These are phyloP conservation scores for Shargacucullia verbasci DNA, from an alignment of 2,888 invertebrate species.

Conservation along the genomic window DNA sequence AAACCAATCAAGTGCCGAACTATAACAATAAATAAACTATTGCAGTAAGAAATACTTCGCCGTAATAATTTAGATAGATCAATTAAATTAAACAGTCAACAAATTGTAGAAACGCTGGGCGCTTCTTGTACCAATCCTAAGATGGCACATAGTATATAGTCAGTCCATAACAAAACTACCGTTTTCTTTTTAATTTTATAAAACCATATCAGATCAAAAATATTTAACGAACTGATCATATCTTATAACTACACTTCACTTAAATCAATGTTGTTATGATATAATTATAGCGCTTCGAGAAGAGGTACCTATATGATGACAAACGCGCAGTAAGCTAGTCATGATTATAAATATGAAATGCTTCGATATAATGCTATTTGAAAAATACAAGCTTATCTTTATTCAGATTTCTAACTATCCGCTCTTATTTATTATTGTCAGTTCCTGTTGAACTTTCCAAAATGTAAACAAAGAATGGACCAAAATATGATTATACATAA, in stretches of 20 bases:
- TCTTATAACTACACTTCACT: background rate
- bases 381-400: too few relatives aligned
- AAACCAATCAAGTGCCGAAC: too few relatives aligned
- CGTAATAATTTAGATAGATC: constrained; percentile 4
- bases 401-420: too few relatives aligned
- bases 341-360: too few relatives aligned
- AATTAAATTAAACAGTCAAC: constrained; percentile 26
- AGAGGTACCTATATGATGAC: too few relatives aligned
- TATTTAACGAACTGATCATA: background rate
- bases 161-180: constrained; percentile 14
- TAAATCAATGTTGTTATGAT: background rate
- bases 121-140: constrained; percentile 7
- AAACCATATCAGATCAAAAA: constrained; percentile 15
- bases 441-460: too few relatives aligned
- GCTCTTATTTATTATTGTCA: too few relatives aligned
- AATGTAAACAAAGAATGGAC: too few relatives aligned
- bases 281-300: background rate
- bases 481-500: too few relatives aligned
- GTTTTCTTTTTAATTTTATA: constrained; percentile 7
- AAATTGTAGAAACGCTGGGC: constrained; percentile 1
- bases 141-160: constrained; percentile 9
- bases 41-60: constrained; percentile 5
- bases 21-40: too few relatives aligned
- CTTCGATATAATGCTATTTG: too few relatives aligned
- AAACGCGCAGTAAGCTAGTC: too few relatives aligned